Base-by-base conservation (phyloP, 2,888 invertebrate species). In the Nyleta sp. region DNA sequence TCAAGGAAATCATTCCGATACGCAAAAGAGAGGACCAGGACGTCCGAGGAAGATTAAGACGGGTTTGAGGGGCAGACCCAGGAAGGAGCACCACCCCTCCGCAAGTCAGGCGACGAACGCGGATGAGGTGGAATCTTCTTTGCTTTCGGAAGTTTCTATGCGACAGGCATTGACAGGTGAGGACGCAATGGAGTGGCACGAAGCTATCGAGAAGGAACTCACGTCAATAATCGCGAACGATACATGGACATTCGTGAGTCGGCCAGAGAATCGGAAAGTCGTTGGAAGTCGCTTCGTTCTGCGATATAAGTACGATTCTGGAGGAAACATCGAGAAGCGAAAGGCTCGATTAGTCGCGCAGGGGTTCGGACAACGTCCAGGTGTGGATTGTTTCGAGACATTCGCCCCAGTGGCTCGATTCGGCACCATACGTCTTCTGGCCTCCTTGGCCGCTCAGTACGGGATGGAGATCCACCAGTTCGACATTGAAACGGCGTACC, bases 311-410 rank as follows among this genome's bases (percentile, higher is more conserved):
- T 65, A 55, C 15, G 42, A 70, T 7, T 13, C 71, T 1, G 70
- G 82, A 22, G 81, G 80, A 33, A 50, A 59, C 2, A 55, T 82
- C 3, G 80, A 82, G 35, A 65, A 68, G 35, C 71, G 80, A 40
- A 83, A 82, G 50, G 80, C 82, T 5, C 46, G 81, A 38, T 7
- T 84, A 4, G 81, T 83, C 1, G 83, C 83, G 2, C 55, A 55
- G 28, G 82, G 78, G 2, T 83, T 75, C 20, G 38, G 72, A 10
- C 82, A 84, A 65, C 59, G 65, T 20, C 77, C 79, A 6, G 80
- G 83, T 1, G 60, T 81, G 7, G 78, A 84, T 42, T 84, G 74
- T 53, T 38, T 60, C 6, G 75, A 81, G 31, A 84, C 78, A 8
- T 83, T 80, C 35, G 73, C 81, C 18, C 81, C 83, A 11, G 82